A percentile compares a stretch with the other conserved stretches of the same genome.
phyloP scores from a whole-genome alignment of 1,140 invertebrate species.

The Drosophila parvula region DNA sequence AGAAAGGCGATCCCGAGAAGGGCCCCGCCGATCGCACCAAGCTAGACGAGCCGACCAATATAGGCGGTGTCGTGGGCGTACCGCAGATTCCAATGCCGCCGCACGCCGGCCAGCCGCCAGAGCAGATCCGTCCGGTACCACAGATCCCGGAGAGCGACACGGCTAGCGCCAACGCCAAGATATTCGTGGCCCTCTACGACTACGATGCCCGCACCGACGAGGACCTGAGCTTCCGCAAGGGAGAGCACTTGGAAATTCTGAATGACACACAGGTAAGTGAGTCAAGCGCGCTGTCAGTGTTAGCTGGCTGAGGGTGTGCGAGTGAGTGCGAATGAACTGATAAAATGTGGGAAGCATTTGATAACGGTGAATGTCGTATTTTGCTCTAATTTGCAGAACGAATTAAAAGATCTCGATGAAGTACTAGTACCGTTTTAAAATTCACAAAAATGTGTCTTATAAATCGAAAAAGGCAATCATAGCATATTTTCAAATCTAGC shows the following conservation, averaged over 20 bases:
- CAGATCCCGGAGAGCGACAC: constrained; percentile 87
- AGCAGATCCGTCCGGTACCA: constrained; percentile 84
- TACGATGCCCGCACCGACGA: constrained; percentile 99
- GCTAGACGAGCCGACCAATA: constrained; percentile 67
- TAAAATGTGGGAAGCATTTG: constrained; percentile 6
- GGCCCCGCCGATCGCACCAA: constrained; percentile 67
- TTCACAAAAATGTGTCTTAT: too few species aligned
- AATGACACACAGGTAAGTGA: constrained; percentile 94
- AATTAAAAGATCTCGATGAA: background rate
- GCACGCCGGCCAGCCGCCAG: constrained; percentile 71
- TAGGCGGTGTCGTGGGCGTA: constrained; percentile 66
- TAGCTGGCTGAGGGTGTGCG: background rate
- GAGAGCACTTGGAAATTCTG: constrained; percentile 98
- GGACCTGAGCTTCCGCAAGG: constrained; percentile 98
- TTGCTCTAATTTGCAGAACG: constrained; percentile 1
- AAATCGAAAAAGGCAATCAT: too few species aligned
- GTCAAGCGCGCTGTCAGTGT: constrained; percentile 7
- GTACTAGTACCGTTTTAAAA: too few species aligned
- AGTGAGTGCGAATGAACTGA: constrained; percentile 11
- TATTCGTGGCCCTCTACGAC: constrained; percentile 99
- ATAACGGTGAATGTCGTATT: constrained; percentile 22
- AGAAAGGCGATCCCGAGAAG: constrained; percentile 78
- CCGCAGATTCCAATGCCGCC: constrained; percentile 66
- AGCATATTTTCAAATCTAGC: too few species aligned
- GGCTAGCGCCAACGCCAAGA: constrained; percentile 89